Conservation (phyloP, 2,113 vertebrate genomes). For the Formicarius rufipectus region DNA sequence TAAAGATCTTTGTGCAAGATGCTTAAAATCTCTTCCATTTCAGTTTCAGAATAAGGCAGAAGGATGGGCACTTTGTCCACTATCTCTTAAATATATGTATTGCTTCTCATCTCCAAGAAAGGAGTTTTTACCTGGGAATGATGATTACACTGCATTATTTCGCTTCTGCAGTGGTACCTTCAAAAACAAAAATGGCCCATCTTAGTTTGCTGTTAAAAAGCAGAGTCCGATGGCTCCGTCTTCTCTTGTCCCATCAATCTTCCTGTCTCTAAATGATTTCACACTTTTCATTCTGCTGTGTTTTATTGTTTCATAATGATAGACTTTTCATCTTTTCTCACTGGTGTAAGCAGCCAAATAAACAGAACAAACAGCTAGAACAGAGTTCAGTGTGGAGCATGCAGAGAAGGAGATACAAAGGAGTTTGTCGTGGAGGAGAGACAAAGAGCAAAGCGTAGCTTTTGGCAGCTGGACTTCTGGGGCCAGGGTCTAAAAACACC, state of each 20-base stretch:
- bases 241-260: not conserved
- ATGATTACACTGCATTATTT: slow-evolving; percentile 41
- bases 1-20: slow-evolving; percentile 5
- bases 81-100: slow-evolving; percentile 11
- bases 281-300: not conserved
- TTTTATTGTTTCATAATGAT: not conserved
- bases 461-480: not conserved
- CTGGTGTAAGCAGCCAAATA: not conserved
- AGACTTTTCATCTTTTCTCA: not conserved
- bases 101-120: slow-evolving; percentile 13
- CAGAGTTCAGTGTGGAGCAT: not conserved
- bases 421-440: not conserved
- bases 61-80: not conserved
- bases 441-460: not conserved
- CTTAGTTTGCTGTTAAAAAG: not conserved
- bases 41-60: slow-evolving; percentile 15
- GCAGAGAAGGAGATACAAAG: not conserved
- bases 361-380: not conserved
- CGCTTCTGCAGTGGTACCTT: not conserved
- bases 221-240: not conserved
- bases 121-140: not conserved
- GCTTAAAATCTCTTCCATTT: slow-evolving; percentile 41
- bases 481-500: not conserved
- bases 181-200: not conserved
- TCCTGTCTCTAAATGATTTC: not conserved